These are phyloP conservation scores for Cremastobaeus sp. DNA, from an alignment of 2,888 invertebrate species.

Conservation along the genomic window DNA sequence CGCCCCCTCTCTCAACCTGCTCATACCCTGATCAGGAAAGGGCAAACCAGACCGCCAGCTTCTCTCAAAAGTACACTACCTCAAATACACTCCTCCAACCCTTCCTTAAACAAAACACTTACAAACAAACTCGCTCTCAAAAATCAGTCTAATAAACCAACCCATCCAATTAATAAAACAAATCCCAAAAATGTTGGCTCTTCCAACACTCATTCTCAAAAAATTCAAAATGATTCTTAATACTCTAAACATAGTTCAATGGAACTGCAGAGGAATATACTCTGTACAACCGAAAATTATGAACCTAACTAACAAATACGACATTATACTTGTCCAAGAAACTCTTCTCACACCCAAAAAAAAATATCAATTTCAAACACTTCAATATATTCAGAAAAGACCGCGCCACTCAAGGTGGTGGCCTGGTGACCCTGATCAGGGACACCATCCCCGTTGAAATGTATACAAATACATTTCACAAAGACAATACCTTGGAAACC, in stretches of 20 bases:
- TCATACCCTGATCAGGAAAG: no score
- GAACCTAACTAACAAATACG: neutral
- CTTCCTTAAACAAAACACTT: no score
- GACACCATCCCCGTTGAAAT: neutral
- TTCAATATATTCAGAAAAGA: constrained; percentile 5
- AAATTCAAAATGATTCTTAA: neutral
- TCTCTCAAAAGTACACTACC: no score
- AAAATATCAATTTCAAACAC: neutral
- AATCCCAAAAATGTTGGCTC: neutral
- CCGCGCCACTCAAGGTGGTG: neutral
- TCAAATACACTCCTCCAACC: no score
- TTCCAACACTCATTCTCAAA: neutral
- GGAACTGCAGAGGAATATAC: constrained; percentile 15
- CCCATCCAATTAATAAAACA: no score
- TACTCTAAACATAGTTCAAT: neutral
- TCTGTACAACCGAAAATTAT: neutral
- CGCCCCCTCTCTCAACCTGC: no score
- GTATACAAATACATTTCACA: constrained; percentile 4
- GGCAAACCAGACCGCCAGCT: no score
- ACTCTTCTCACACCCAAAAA: neutral
- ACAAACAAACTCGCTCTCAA: no score
- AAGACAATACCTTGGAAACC: constrained; percentile 7
- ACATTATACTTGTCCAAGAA: constrained; percentile 11
- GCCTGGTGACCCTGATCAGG: neutral
- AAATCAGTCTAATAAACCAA: no score